Evolutionary conservation across 2,888 invertebrate species (phyloP).

Genomic region (Ectemnius continuus): DNA sequence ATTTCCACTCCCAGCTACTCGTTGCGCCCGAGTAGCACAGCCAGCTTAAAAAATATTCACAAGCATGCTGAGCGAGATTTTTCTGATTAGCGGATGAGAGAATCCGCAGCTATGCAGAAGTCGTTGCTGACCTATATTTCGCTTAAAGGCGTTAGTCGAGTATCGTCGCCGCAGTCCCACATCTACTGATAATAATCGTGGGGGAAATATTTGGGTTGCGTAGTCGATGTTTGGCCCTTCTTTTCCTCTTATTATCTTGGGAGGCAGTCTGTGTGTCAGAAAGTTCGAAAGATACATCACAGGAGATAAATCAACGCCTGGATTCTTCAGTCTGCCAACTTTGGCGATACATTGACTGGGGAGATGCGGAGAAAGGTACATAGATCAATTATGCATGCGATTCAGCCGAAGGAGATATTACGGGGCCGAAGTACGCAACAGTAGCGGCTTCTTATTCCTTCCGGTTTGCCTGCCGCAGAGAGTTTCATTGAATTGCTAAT

Average conservation of each 20-base stretch:
- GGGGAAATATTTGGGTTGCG: too few relatives aligned
- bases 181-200: constrained; percentile 21
- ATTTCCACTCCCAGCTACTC: constrained; percentile 6
- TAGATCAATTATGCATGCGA: constrained; percentile 52
- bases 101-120: background rate
- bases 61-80: constrained; percentile 34
- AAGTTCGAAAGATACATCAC: constrained; percentile 13
- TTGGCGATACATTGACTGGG: constrained; percentile 17
- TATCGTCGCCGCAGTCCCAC: constrained; percentile 48
- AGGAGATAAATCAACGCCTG: constrained; percentile 41
- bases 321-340: constrained; percentile 21
- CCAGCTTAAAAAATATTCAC: constrained; percentile 14
- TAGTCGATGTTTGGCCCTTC: too few relatives aligned
- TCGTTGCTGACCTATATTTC: constrained; percentile 53
- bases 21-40: background rate
- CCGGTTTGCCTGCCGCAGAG: background rate
- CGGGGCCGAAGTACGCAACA: background rate
- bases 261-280: background rate
- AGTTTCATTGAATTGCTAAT: constrained; percentile 25
- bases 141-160: constrained; percentile 46
- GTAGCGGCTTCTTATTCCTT: constrained; percentile 18
- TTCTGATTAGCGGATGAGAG: constrained; percentile 42
- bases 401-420: constrained; percentile 41
- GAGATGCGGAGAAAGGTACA: constrained; percentile 23
- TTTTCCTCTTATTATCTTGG: too few relatives aligned